These are phyloP conservation scores for Coboldia fuscipes DNA, from an alignment of 1,140 invertebrate species.

Conservation along the genomic window DNA sequence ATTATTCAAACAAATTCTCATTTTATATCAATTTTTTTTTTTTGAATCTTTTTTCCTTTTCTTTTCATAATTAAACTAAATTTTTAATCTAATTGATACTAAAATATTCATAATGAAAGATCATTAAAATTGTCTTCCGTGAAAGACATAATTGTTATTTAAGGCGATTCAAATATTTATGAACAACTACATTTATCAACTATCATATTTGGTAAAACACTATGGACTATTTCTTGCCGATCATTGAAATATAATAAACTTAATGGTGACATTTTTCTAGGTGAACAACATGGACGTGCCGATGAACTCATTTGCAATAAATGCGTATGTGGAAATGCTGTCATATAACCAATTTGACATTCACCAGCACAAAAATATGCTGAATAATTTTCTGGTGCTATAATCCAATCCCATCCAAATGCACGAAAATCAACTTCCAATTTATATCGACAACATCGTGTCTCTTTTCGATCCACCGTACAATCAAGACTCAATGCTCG, in stretches of 20 bases:
- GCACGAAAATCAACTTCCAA: constrained; percentile 89
- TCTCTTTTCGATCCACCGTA: constrained; percentile 31
- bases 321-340: constrained; percentile 85
- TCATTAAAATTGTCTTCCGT: too few relatives aligned
- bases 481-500: constrained; percentile 16
- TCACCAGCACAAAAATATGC: constrained; percentile 93
- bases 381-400: constrained; percentile 86
- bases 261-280: constrained; percentile 70
- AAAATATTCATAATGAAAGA: too few relatives aligned
- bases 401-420: constrained; percentile 97
- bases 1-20: too few relatives aligned
- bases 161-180: constrained; percentile 38
- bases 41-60: too few relatives aligned
- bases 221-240: constrained; percentile 69
- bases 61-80: too few relatives aligned
- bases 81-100: too few relatives aligned
- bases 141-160: too few relatives aligned
- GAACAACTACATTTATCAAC: constrained; percentile 82
- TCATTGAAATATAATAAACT: constrained; percentile 86
- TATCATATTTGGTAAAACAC: constrained; percentile 77
- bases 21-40: too few relatives aligned
- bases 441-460: constrained; percentile 72
- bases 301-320: constrained; percentile 58
- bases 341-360: constrained; percentile 74
- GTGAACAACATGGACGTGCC: constrained; percentile 68